Evolutionary conservation across 2,113 vertebrate genomes (phyloP).

Genomic region (Oceanites oceanicus): DNA sequence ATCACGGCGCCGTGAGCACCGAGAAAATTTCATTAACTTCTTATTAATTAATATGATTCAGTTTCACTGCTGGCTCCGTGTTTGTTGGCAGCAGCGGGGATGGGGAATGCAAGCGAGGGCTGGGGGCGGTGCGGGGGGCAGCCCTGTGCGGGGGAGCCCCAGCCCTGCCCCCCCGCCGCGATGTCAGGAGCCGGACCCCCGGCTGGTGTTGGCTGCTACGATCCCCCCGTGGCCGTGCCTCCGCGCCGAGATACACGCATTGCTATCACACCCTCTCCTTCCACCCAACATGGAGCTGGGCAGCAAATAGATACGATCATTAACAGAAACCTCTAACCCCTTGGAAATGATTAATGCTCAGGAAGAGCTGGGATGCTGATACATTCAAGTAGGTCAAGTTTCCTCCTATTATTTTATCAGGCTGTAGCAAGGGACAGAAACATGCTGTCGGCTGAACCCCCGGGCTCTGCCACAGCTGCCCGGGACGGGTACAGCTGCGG

Average conservation of each 20-base stretch:
- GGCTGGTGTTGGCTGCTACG: background rate
- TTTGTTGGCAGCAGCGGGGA: background rate
- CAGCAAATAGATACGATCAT: background rate
- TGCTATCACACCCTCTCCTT: background rate
- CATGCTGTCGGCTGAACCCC: rapidly evolving
- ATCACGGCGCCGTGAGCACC: rapidly evolving
- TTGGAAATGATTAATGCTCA: background rate
- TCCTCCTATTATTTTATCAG: background rate
- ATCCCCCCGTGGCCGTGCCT: background rate
- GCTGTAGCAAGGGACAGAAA: background rate
- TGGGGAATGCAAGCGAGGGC: background rate
- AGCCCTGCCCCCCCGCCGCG: rapidly evolving
- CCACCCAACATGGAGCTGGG: background rate
- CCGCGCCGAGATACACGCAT: rapidly evolving
- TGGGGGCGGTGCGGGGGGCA: background rate
- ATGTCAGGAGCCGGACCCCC: rapidly evolving
- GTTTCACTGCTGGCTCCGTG: background rate
- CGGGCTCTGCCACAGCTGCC: background rate
- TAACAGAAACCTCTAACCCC: background rate
- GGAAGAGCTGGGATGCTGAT: background rate
- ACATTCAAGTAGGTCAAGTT: background rate
- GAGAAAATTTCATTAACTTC: background rate
- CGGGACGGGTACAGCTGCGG: background rate
- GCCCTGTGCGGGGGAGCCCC: background rate
- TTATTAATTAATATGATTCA: background rate